Base-by-base conservation (phyloP, 2,113 vertebrate genomes). In the Myotis brandtii region DNA sequence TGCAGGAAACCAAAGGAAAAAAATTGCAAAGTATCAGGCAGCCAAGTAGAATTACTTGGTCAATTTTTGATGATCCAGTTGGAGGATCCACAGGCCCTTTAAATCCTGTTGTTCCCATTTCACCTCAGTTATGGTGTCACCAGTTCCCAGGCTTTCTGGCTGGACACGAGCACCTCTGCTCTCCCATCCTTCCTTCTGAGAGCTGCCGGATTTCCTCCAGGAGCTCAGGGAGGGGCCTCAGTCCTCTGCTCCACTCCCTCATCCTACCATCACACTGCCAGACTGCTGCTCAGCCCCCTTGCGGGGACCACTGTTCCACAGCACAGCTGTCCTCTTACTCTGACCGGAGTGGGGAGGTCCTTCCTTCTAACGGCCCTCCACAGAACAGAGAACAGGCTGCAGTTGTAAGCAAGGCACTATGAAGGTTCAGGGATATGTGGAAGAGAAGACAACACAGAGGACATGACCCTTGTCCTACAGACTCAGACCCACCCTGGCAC, bases 211-310 rank as follows among this genome's bases (percentile, higher is more conserved):
- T 32, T 37, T 0, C 11, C 10, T 0, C 0, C 10, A 0, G 7
- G 67, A 2, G 0, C 77, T 79, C 64, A 7, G 10, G 9, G 0
- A 27, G 0, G 8, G 23, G 30, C 11, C 21, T 52, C 0, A 0
- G 56, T 23, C 46, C 56, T 32, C 5, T 3, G 3, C 21, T 32
- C 59, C 2, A 9, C 30, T 43, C 73, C 40, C 30, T 67, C 54
- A 27, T 21, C 69, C 32, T n/a, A 9, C 32, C 18, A 9, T 7
- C 2, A 2, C 0, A 1, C 46, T 56, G 72, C 16, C 43, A 16
- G 40, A 32, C 20, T 48, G 27, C n/a, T 25, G 21, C 16, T 2
- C 16, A 54, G 66, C 75, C 30, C 43, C 25, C 72, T 0, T 1
- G 13, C 11, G 79, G 72, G 72, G 80, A 32, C 43, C 0, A 0